These are phyloP conservation scores for Drosophila lacteicornis DNA, from an alignment of 1,140 invertebrate species.

Conservation along the genomic window DNA sequence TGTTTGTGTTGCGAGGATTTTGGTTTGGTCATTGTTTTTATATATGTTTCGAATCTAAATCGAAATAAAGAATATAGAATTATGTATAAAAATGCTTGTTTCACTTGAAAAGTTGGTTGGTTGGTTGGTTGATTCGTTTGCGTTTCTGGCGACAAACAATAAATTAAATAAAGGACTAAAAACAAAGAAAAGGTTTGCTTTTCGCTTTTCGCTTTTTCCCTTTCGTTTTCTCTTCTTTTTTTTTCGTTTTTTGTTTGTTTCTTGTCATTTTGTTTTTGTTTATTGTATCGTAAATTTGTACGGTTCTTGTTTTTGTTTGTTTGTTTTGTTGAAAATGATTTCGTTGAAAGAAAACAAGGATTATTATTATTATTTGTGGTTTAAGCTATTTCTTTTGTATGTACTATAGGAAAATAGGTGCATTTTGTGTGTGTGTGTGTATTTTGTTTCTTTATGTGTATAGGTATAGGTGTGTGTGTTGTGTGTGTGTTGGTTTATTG, in stretches of 20 bases:
- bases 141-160: slow-evolving; percentile 45
- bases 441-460: slow-evolving; percentile 45
- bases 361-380: slow-evolving; percentile 18
- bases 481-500: slow-evolving; percentile 59
- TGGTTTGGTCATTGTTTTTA: slow-evolving; percentile 71
- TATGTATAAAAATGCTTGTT: slow-evolving; percentile 60
- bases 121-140: slow-evolving; percentile 19
- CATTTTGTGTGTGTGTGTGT: slow-evolving; percentile 25
- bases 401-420: slow-evolving; percentile 78
- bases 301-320: slow-evolving; percentile 64
- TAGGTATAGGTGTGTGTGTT: slow-evolving; percentile 37
- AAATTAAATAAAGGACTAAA: slow-evolving; percentile 52
- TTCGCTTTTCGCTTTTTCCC: slow-evolving; percentile 1
- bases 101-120: slow-evolving; percentile 31
- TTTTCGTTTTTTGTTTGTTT: slow-evolving; percentile 34
- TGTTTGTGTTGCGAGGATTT: slow-evolving; percentile 76
- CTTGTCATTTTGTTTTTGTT: slow-evolving; percentile 44
- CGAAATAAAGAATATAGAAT: slow-evolving; percentile 26
- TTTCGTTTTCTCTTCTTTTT: slow-evolving; percentile 13
- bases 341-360: slow-evolving; percentile 40
- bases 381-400: slow-evolving; percentile 53
- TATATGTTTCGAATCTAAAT: slow-evolving; percentile 39
- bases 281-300: slow-evolving; percentile 75
- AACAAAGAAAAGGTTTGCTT: slow-evolving; percentile 32
- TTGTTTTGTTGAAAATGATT: slow-evolving; percentile 36